A percentile compares a stretch with the other conserved stretches of the same genome.
phyloP scores from a whole-genome alignment of 2,797 vertebrate genomes.

The Darevskia mixta region DNA sequence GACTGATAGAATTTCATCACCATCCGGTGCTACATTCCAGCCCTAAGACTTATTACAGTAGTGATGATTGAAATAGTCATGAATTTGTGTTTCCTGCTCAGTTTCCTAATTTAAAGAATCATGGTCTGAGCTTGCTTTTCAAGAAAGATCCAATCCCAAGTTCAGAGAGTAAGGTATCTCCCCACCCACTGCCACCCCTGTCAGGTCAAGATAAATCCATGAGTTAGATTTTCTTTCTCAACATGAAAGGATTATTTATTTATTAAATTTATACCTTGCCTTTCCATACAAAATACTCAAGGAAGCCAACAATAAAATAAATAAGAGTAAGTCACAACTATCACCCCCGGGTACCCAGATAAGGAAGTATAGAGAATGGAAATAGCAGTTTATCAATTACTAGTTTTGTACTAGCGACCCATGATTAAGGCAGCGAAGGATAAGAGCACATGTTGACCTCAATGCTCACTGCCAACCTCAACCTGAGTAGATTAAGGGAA shows the following conservation, averaged over 20 bases:
- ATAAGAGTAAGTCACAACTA: not conserved
- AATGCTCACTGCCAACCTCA: not conserved
- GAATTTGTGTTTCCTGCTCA: no score
- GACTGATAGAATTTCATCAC: not conserved
- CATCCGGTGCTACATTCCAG: no score
- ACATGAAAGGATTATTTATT: not conserved
- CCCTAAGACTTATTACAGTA: no score
- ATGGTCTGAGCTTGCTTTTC: no score
- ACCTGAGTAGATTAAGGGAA: not conserved
- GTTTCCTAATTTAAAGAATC: no score
- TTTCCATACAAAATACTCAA: not conserved
- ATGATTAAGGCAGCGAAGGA: not conserved
- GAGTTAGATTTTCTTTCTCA: no score
- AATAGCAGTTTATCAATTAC: not conserved
- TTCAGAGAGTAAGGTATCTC: no score
- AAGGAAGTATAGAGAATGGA: not conserved
- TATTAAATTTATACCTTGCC: not conserved
- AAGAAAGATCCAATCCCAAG: no score
- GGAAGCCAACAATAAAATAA: not conserved
- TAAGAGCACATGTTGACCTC: not conserved
- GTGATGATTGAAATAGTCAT: no score
- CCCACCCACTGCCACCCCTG: no score
- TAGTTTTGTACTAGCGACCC: not conserved
- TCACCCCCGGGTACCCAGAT: not conserved
- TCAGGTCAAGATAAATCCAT: no score